A percentile compares a stretch with the other conserved stretches of the same genome.
These are phyloP conservation scores for Bruchidius siliquastri DNA, from an alignment of 2,888 invertebrate genomes.

Conservation along the genomic window DNA sequence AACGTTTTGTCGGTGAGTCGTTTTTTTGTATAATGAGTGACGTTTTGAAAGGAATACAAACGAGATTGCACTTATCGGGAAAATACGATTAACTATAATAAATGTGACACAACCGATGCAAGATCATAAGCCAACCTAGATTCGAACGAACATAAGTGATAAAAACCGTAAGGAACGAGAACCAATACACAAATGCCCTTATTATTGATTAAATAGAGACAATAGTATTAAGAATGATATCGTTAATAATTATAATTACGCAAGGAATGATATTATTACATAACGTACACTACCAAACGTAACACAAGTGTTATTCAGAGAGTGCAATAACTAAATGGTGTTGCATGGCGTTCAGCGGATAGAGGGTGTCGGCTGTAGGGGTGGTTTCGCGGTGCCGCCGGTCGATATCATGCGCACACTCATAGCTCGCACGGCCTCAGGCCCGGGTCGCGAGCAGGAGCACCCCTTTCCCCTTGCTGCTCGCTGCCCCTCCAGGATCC, in stretches of 20 bases:
- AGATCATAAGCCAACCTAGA: slow-evolving; percentile 46
- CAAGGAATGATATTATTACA: slow-evolving; percentile 52
- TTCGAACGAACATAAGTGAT: slow-evolving; percentile 41
- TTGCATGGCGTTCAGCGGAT: slow-evolving; percentile 48
- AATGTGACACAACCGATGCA: slow-evolving; percentile 44
- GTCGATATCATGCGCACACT: slow-evolving; percentile 45
- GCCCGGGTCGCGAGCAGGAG: not conserved
- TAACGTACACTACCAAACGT: slow-evolving; percentile 58
- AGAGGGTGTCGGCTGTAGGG: slow-evolving; percentile 50
- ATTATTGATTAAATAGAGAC: slow-evolving; percentile 49
- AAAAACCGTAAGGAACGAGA: slow-evolving; percentile 43
- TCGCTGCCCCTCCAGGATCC: not conserved
- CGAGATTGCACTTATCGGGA: slow-evolving; percentile 44
- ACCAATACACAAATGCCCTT: slow-evolving; percentile 44
- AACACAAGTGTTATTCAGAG: slow-evolving; percentile 60
- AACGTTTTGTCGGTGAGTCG: not conserved
- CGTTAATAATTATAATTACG: slow-evolving; percentile 50
- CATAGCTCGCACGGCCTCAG: not conserved
- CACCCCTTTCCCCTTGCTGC: not conserved
- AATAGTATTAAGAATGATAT: slow-evolving; percentile 48
- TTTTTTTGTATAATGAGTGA: slow-evolving; percentile 19
- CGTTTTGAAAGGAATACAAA: slow-evolving; percentile 35
- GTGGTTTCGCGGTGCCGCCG: slow-evolving; percentile 38
- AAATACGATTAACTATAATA: slow-evolving; percentile 38
- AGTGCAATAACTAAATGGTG: slow-evolving; percentile 61